Evolutionary conservation across 1,140 invertebrate species (phyloP), one percentile per base, ranked within the genome.

Genomic region (Leptinotarsa undecemlineata): DNA sequence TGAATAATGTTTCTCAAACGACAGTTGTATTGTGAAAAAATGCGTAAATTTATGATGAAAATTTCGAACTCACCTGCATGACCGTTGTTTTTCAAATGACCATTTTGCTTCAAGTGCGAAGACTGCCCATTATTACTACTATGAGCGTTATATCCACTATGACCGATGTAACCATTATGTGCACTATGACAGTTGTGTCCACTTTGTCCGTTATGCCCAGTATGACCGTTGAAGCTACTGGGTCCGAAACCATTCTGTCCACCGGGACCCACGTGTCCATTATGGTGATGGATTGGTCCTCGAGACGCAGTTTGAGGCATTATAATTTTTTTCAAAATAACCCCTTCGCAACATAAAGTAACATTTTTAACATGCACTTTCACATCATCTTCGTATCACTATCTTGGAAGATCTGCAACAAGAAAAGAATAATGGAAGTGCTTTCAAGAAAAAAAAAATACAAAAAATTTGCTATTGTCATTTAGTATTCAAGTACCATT

Each of bases 111-210:
- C 21, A 20, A 69, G 47, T 48, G 17, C n/a, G 69, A 71, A 23
- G 42, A 33, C 20, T 61, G 51, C 17, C 69, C 69, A 8, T 61
- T 69, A 14, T 19, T 20, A 57, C 57, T 51, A 21, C 47, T 48
- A 47, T 69, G 68, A 69, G n/a, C 48, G 68, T 47, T 69, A n/a
- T 69, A 42, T 57, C 68, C 68, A 69, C 48, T 69, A 17, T 69
- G 68, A 69, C 33, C 68, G 21, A 17, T 48, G 13, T 19, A 47
- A 17, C 68, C 68, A 48, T 48, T 68, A 42, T 68, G 67, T 48
- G 26, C 42, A 51, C 48, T 69, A 14, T 48, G n/a, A 69, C 48
- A 19, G 51, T 71, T 57, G 20, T 61, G 48, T 26, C 20, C 69
- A 60, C 48, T 60, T 13, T 71, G 21, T 20, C 21, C 21, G 6